Conservation (phyloP, 2,113 vertebrate genomes). For the Sitta europaea region DNA sequence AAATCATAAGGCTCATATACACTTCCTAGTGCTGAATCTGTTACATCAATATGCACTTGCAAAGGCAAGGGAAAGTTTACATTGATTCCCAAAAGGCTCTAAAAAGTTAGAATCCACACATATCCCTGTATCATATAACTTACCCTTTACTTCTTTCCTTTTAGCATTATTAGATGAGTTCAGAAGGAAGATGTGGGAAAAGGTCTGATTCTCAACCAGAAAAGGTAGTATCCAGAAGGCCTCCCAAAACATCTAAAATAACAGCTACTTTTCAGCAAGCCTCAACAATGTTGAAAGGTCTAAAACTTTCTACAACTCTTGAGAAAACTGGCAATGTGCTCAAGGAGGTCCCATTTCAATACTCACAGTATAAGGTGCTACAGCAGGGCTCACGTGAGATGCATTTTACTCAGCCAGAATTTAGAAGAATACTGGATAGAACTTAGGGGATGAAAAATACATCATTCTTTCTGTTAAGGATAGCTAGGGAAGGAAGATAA, state of each 20-base stretch:
- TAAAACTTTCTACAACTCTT: not conserved
- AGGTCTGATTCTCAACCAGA: not conserved
- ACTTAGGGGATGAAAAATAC: accelerated
- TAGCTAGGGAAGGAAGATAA: not conserved
- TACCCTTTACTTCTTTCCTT: not conserved
- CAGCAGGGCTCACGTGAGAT: not conserved
- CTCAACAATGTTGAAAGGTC: not conserved
- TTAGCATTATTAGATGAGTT: not conserved
- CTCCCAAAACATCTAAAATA: not conserved
- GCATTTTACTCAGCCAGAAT: not conserved
- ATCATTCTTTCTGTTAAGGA: not conserved
- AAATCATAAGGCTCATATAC: not conserved
- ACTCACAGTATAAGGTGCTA: not conserved
- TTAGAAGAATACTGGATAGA: not conserved
- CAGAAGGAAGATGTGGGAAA: not conserved
- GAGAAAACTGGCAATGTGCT: not conserved
- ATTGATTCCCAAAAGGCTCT: not conserved
- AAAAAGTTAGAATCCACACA: not conserved
- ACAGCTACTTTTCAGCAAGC: not conserved
- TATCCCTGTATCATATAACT: not conserved
- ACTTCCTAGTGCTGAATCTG: not conserved
- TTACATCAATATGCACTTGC: not conserved
- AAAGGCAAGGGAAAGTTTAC: not conserved
- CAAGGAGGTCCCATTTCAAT: not conserved
- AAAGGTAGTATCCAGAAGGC: not conserved